Base-by-base conservation (phyloP, 2,888 invertebrate species). In the Seira ritae region DNA sequence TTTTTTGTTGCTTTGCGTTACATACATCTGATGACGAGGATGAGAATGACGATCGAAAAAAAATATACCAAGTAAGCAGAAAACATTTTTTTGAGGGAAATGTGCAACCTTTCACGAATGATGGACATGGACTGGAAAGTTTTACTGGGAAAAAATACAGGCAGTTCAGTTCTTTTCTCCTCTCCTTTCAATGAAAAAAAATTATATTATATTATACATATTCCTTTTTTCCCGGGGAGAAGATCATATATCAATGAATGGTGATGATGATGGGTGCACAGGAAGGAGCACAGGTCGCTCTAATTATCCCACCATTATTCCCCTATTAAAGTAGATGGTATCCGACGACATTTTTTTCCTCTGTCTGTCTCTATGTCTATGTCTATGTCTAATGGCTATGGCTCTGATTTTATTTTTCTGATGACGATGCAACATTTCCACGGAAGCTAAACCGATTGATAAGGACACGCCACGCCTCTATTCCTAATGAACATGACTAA, bases 221-320 rank as follows among this genome's bases (percentile, higher is more conserved):
- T 8, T 66, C 20, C 10, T 66, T 66, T n/a, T 19, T n/a, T 66
- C 66, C 22, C 55, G 8, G 23, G 12, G 6, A 22, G 23, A 31
- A 22, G 74, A 74, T 72, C 72, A 23, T 72, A 72, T 72, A 72
- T 72, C 72, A 55, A 62, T 42, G 68, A 46, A 31, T 31, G 31
- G 8, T 31, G 31, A 31, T 31, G 31, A 31, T 31, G 31, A 4
- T 31, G 31, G 69, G 31, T 31, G 31, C 8, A 31, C 31, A 31
- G 42, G 2, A 31, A 19, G 2, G 67, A n/a, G 19, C 75, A 81
- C 75, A 81, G 81, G 81, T 81, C 73, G 75, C 75, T 81, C 81
- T 81, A 81, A 81, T 81, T 81, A 81, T 75, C 75, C 71, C 81
- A 66, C 81, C 81, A 81, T 81, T 81, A 81, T 80, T 75, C 70